Percentiles rank a stretch among this genome's conserved stretches.
phyloP scores from a whole-genome alignment of 2,797 vertebrate species.

The Brotula barbata region DNA sequence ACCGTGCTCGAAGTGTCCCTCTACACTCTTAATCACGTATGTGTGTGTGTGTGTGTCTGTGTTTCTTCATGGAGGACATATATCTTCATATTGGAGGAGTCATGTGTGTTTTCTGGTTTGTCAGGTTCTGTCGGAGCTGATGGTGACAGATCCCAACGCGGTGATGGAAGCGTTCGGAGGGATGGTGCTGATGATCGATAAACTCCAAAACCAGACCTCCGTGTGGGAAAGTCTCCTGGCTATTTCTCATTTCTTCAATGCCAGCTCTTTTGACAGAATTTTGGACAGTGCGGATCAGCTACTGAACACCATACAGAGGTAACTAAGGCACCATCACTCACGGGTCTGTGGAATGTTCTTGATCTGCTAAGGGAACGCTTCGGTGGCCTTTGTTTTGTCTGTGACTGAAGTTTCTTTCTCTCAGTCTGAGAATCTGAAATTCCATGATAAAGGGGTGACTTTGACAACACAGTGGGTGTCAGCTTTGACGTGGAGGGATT shows the following conservation, averaged over 20 bases:
- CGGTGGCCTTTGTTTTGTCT: too few relatives aligned
- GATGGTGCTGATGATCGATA: constrained; percentile 48
- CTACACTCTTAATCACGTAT: constrained; percentile 71
- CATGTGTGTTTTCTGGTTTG: constrained; percentile 1
- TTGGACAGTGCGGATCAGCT: constrained; percentile 26
- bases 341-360: too few relatives aligned
- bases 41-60: constrained; percentile 15
- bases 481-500: too few relatives aligned
- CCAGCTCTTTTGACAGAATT: constrained; percentile 44
- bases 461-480: too few relatives aligned
- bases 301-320: constrained; percentile 70
- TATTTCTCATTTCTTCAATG: constrained; percentile 63
- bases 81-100: too few relatives aligned
- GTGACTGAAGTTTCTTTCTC: too few relatives aligned
- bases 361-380: too few relatives aligned
- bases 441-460: too few relatives aligned
- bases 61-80: too few relatives aligned
- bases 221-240: constrained; percentile 75
- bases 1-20: constrained; percentile 73
- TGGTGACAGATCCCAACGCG: constrained; percentile 60
- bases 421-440: too few relatives aligned
- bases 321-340: constrained; percentile 6
- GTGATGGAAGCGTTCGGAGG: constrained; percentile 33
- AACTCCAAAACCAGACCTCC: constrained; percentile 69
- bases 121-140: constrained; percentile 67